Base-by-base conservation (phyloP, 2,797 vertebrate species). In the Scarus forsteni region DNA sequence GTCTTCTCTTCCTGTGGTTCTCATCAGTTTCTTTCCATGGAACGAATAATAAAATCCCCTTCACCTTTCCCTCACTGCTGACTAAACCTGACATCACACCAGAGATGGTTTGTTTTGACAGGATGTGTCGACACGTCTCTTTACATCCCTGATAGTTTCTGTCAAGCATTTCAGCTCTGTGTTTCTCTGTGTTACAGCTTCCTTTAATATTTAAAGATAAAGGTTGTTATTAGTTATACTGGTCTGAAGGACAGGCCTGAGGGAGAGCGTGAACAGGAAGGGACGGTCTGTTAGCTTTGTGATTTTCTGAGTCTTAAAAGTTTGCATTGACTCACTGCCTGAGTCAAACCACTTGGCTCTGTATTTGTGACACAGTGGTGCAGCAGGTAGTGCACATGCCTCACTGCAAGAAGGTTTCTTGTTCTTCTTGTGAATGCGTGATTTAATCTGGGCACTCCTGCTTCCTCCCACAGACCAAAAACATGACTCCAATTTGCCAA, bases 251-350 rank as follows among this genome's bases (percentile, higher is more conserved):
- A 64, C 44, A 39, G 14, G 77, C 68, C 14, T 62, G 73, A 73
- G 77, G 75, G 83, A 84, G 63, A 73, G 86, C 86, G 82, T 77
- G 75, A 67, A 58, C 73, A 71, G n/a, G 50, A 75, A 62, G 60
- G 60, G 60, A 60, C 57, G 69, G 56, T 27, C 8, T 8, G 43
- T 45, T 53, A 46, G 55, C 69, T 68, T 69, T 84, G 84, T 85
- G 81, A 84, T 40, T 75, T 52, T 45, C 72, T 75, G 69, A 68
- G 44, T 68, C 54, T 12, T 11, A 2, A n/a, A 6, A 27, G 8
- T 39, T 14, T 16, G 39, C 13, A 1, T 10, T n/a, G 14, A 27
- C 12, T 16, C 9, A 14, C 16, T 1, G 19, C 49, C 15, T 0
- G 40, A 42, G 40, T 10, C 12, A 13, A 42, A 42, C 8, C 40